Evolutionary conservation across 53 echinoderm and acorn worm species (phyloP).

Genomic region (Echinometra lucunter): DNA sequence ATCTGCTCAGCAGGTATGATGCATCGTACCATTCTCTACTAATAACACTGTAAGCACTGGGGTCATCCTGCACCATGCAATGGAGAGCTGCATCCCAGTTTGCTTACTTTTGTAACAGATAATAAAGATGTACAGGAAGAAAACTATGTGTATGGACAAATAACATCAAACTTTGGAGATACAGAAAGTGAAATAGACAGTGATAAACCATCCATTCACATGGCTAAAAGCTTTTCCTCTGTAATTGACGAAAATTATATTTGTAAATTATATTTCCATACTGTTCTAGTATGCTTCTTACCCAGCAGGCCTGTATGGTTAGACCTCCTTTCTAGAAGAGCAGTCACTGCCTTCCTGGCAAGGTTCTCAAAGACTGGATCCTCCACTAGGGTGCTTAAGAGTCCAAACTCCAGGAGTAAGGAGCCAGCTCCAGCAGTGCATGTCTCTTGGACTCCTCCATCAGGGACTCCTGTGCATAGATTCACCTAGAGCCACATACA

Average conservation of each 20-base stretch:
- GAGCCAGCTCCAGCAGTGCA: conserved; percentile 97
- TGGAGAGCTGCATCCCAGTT: neutral
- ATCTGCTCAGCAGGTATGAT: too few species aligned
- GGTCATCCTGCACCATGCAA: neutral
- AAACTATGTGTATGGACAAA: neutral
- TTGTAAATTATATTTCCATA: neutral
- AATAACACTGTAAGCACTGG: neutral
- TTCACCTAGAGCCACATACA: conserved; percentile 73
- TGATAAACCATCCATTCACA: neutral
- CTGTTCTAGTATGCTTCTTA: conserved; percentile 35
- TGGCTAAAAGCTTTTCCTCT: neutral
- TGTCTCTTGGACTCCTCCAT: conserved; percentile 81
- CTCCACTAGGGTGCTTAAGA: conserved; percentile 83
- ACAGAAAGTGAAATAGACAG: neutral
- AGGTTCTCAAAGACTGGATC: conserved; percentile 92
- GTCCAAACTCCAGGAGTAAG: conserved; percentile 95
- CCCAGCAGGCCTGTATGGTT: conserved; percentile 92
- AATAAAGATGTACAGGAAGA: neutral
- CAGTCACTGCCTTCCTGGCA: conserved; percentile 82
- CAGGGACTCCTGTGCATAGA: conserved; percentile 85
- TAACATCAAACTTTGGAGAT: neutral
- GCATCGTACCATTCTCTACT: neutral
- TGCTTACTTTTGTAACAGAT: neutral
- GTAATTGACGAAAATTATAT: neutral
- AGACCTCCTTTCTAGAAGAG: conserved; percentile 78